Evolutionary conservation across 1,140 invertebrate genomes (phyloP).

Genomic region (Ceratina calcarata): DNA sequence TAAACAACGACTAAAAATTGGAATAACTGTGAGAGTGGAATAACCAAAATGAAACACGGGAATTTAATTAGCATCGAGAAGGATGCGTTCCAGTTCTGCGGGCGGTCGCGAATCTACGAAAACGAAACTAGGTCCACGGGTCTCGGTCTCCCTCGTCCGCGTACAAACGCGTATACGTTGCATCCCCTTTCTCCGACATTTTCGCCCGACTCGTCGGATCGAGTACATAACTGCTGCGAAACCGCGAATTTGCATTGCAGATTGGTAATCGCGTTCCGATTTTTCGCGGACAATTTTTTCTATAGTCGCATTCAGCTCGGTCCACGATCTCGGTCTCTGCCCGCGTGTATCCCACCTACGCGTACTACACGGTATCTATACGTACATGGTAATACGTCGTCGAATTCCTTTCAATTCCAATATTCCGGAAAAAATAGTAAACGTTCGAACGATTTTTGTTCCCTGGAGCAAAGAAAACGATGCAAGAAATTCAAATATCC

Average conservation of each 20-base stretch:
- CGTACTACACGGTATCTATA: too few relatives aligned
- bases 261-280: conserved; percentile 67
- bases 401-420: conserved; percentile 8
- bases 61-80: conserved; percentile 37
- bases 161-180: neutral
- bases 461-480: neutral
- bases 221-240: conserved; percentile 59
- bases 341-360: neutral
- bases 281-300: conserved; percentile 63
- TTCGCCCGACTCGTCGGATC: conserved; percentile 35
- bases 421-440: conserved; percentile 37
- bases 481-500: neutral
- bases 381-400: neutral
- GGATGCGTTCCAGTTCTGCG: conserved; percentile 2
- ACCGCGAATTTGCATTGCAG: conserved; percentile 67
- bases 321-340: neutral
- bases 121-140: conserved; percentile 3
- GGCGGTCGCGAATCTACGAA: conserved; percentile 13
- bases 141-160: neutral
- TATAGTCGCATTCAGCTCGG: conserved; percentile 23
- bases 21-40: neutral
- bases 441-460: conserved; percentile 2
- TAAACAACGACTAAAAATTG: conserved; percentile 5
- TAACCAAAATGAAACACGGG: conserved; percentile 15
- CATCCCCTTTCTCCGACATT: conserved; percentile 31